A percentile compares a stretch with the other conserved stretches of the same genome.
phyloP scores from a whole-genome alignment of 2,888 invertebrate species.

The Balanococcus diminutus region DNA sequence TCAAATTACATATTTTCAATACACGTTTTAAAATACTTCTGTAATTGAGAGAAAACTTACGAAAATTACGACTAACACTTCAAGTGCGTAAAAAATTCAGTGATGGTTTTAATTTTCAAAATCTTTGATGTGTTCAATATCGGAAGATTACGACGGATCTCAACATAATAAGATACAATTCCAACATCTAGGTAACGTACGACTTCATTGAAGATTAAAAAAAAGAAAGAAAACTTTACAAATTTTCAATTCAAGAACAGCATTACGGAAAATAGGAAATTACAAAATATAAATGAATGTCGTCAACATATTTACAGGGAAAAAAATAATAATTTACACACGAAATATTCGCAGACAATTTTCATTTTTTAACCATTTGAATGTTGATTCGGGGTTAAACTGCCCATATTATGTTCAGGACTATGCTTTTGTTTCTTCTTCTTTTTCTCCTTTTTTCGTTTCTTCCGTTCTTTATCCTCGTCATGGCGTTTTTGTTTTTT shows the following conservation, averaged over 20 bases:
- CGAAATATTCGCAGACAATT: not conserved
- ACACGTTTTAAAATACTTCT: too few species aligned
- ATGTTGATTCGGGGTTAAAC: constrained; percentile 69
- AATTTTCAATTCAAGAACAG: not conserved
- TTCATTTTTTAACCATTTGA: constrained; percentile 58
- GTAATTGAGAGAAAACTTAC: too few species aligned
- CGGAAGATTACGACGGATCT: too few species aligned
- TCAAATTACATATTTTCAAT: too few species aligned
- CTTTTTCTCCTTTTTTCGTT: constrained; percentile 93
- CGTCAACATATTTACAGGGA: not conserved
- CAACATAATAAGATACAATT: not conserved
- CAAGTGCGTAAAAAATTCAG: not conserved
- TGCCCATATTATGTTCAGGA: constrained; percentile 70
- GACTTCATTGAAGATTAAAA: not conserved
- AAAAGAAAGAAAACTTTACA: not conserved
- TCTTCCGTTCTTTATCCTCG: constrained; percentile 91
- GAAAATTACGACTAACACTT: too few species aligned
- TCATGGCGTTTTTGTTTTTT: constrained; percentile 93
- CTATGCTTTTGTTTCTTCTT: constrained; percentile 93
- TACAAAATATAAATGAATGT: not conserved
- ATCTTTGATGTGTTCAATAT: not conserved
- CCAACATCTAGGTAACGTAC: not conserved
- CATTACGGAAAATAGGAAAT: not conserved
- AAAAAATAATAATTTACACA: too few species aligned
- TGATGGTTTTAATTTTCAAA: not conserved